Evolutionary conservation across 2,888 invertebrate genomes (phyloP), one percentile per base, ranked within the genome.

Genomic region (Zygogramma bicolorata): DNA sequence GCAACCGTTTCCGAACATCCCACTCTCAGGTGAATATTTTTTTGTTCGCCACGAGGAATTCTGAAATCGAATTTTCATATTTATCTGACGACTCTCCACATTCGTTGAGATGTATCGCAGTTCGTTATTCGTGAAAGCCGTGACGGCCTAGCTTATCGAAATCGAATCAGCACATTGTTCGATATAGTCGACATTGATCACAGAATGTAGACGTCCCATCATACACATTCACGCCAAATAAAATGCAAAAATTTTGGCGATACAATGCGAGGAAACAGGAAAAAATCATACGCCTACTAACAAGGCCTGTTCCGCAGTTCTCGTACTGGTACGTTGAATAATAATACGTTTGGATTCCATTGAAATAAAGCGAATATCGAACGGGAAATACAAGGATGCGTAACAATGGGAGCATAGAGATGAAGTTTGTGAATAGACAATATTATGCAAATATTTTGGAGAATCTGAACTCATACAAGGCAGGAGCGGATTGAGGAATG

Each of bases 221-320:
- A n/a, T 8, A 27, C n/a, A 25, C 25, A 53, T 25, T 53, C 53
- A 1, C 3, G 25, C n/a, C 49, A 25, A 58, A 42, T 72, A 31
- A 67, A 75, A 67, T 72, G 75, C 62, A 65, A 72, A 75, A 74
- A 68, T 71, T 69, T 66, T 34, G 42, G 18, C 70, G 68, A 70
- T 70, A 70, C 68, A 70, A 72, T 72, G 60, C 58, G 65, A 70
- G 68, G 63, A 60, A 72, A 72, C 67, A 69, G 70, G 69, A 73
- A 75, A 72, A 72, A 73, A 75, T 68, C 58, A 22, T 20, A 60
- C 65, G 65, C 71, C 53, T 67, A 71, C 75, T 72, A 75, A 75
- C 74, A 72, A 75, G 58, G 72, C 29, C 74, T 70, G 66, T 71
- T 74, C 58, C 66, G 40, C 61, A 58, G 70, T 61, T 65, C 60